Base-by-base conservation (phyloP, 2,797 vertebrate species). In the Cephalopachus bancanus region DNA sequence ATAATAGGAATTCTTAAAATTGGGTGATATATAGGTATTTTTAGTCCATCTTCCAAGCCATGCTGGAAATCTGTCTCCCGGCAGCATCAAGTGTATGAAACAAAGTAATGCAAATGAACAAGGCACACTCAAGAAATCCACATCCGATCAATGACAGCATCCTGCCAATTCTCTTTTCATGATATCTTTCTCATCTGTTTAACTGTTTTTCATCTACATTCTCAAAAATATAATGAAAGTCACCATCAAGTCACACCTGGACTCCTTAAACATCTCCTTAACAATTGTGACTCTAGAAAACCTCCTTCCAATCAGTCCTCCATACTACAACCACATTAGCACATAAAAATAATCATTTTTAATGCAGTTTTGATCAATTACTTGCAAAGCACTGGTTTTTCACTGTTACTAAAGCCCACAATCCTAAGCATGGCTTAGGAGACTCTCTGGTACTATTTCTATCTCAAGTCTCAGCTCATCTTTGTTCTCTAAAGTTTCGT, bases 401-500 rank as follows among this genome's bases (percentile, higher is more conserved):
- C 33, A 85, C 53, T 62, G 37, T 3, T 90, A 4, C 83, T 80
- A 60, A 89, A 57, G 1, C 44, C 49, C 12, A 12, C 87, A 85
- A 57, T 3, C n/a, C 37, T 49, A 81, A 88, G 15, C 3, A 3
- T 22, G 11, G 10, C 4, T 44, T 76, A 84, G 1, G 0, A n/a
- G 20, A 26, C 6, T 20, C 49, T 65, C 2, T 44, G 33, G 7
- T 5, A 49, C 49, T 62, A 4, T 28, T 93, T 90, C n/a, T 55
- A 3, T 62, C 16, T 85, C 67, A 72, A 94, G 16, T 8, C 44
- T 64, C 57, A 60, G 10, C 7, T 83, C 11, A 37, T 20, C 14
- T 87, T 83, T 92, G 17, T 83, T 75, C 71, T 94, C 19, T 60
- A 74, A 92, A 90, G 22, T 76, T 24, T 55, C 55, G 1, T 94